Evolutionary conservation across 2,797 vertebrate genomes (phyloP), one percentile per base, ranked within the genome.

Genomic region (Sebastiscus tertius): DNA sequence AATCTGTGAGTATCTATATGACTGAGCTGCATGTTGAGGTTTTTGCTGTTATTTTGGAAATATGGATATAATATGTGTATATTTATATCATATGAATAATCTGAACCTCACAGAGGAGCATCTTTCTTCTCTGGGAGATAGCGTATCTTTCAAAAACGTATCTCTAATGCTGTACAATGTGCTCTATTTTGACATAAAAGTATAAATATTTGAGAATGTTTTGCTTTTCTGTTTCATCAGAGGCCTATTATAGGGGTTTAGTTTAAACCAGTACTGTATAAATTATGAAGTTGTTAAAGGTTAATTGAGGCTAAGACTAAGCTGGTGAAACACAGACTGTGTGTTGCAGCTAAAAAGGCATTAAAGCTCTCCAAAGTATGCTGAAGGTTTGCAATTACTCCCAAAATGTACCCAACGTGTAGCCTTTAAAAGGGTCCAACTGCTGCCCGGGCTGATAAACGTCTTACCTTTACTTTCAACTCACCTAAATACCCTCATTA

Each of bases 131-230:
- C 31, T 79, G 70, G 73, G 71, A 77, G 74, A 80, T 65, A 22
- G 58, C 84, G 76, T 85, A 63, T 86, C 77, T 87, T 85, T 87
- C 14, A 81, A 78, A 80, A 80, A 87, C 78, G 63, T 56, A 83
- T 86, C 68, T 81, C 77, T 83, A 75, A 91, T 88, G 85, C 84
- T 92, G 92, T 92, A 93, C 75, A 85, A 67, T 90, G 85, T 90
- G 86, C 77, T 91, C 83, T 91, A 90, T 93, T 94, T 94, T 93
- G 83, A 87, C 90, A 93, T 93, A 91, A 94, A 94, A 84, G 20
- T 79, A 60, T 82, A 27, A 88, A 86, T 88, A 88, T 69, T 89
- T 86, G 42, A 83, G 55, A 75, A 63, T 20, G 8, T 63, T 76
- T 72, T 67, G 31, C 31, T 82, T 83, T 76, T 77, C 22, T 63